phyloP scores from a whole-genome alignment of 2,113 vertebrate species.

The Columba livia region DNA sequence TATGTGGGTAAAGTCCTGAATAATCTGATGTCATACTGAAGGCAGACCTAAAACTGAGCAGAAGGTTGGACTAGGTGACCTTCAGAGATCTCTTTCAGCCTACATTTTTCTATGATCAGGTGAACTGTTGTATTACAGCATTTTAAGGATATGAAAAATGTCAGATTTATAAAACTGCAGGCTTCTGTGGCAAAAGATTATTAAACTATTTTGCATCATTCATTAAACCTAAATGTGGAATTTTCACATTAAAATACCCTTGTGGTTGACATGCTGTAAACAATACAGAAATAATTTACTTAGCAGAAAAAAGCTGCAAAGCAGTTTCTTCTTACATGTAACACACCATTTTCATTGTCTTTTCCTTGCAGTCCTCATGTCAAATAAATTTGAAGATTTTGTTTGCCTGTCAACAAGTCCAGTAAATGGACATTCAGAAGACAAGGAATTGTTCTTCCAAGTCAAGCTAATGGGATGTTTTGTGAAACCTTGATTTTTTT shows the following conservation, averaged over 20 bases:
- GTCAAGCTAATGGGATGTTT: not conserved
- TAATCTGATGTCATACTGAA: not conserved
- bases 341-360: not conserved
- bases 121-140: not conserved
- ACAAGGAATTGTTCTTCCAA: not conserved
- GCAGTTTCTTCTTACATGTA: not conserved
- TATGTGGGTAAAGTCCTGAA: not conserved
- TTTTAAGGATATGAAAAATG: not conserved
- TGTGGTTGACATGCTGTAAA: not conserved
- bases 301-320: not conserved
- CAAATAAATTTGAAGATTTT: not conserved
- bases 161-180: not conserved
- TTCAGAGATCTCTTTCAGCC: too few species aligned
- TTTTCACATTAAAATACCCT: not conserved
- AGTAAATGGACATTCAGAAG: not conserved
- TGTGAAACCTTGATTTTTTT: not conserved
- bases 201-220: not conserved
- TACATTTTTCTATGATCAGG: not conserved
- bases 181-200: not conserved
- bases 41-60: not conserved
- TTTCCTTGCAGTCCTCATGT: not conserved
- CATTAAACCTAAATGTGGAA: not conserved
- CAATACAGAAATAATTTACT: not conserved
- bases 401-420: not conserved
- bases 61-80: not conserved